Conservation (phyloP, 2,888 invertebrate species). For the Caprella mutica region DNA sequence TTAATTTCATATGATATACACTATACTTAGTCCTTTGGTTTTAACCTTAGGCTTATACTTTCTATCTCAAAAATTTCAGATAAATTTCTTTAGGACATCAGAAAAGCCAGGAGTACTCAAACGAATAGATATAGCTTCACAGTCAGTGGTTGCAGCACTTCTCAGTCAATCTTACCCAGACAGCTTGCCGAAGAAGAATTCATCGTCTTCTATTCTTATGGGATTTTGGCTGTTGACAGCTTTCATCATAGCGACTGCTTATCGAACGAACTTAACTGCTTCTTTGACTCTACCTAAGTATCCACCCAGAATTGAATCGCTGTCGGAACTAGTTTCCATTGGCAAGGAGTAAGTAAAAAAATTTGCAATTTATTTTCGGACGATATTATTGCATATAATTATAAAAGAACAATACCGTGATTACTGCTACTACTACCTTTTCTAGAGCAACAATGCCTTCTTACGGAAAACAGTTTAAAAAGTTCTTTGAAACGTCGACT, state of each 20-base stretch:
- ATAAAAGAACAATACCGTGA: background rate
- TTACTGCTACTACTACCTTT: background rate
- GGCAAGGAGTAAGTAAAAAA: constrained; percentile 3
- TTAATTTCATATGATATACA: no score
- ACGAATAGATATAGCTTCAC: background rate
- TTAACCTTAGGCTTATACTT: no score
- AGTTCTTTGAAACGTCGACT: constrained; percentile 9
- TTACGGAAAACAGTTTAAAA: constrained; percentile 9
- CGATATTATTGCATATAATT: background rate
- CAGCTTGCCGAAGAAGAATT: background rate
- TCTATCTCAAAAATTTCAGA: no score
- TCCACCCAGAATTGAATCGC: constrained; percentile 12
- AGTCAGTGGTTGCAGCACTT: constrained; percentile 8
- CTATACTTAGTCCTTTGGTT: no score
- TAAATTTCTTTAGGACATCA: no score
- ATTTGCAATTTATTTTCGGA: background rate
- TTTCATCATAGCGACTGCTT: constrained; percentile 14
- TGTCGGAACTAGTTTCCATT: constrained; percentile 5
- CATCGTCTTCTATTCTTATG: background rate
- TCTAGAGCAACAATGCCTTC: constrained; percentile 21
- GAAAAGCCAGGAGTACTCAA: no score
- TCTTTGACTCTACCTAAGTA: constrained; percentile 21
- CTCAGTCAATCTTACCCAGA: constrained; percentile 5
- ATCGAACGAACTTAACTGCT: constrained; percentile 22
- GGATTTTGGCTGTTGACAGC: constrained; percentile 18